These are phyloP conservation scores for Mus pahari DNA, from an alignment of 2,113 vertebrate species.

Conservation along the genomic window DNA sequence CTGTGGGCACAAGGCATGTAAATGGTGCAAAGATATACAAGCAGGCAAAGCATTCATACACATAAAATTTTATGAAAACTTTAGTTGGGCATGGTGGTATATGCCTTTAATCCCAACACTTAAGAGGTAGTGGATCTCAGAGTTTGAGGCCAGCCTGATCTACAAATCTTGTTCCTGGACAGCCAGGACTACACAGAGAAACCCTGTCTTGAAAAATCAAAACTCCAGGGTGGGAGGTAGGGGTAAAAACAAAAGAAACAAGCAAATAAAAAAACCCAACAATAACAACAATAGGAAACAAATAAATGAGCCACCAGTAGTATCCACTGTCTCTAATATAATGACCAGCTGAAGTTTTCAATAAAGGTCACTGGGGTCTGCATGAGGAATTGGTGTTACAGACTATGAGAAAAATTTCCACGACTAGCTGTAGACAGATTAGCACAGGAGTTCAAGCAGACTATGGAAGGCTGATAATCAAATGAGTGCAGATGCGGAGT, in stretches of 20 bases:
- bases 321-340: not conserved
- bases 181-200: no score
- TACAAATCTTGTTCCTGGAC: no score
- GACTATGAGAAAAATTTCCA: slow-evolving; percentile 17
- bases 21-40: not conserved
- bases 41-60: not conserved
- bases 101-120: no score
- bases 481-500: not conserved
- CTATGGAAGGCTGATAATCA: not conserved
- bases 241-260: not conserved
- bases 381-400: not conserved
- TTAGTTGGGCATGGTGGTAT: no score
- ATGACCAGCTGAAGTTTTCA: not conserved
- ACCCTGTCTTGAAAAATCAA: no score
- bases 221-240: no score
- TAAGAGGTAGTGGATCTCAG: no score
- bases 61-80: not conserved
- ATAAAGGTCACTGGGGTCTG: slow-evolving; percentile 8
- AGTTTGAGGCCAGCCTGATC: no score
- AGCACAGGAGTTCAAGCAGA: not conserved
- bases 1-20: not conserved
- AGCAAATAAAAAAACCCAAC: no score
- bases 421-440: slow-evolving; percentile 1
- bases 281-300: not conserved
- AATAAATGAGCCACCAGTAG: not conserved